phyloP scores from a whole-genome alignment of 2,113 vertebrate species.

The Scortum barcoo region DNA sequence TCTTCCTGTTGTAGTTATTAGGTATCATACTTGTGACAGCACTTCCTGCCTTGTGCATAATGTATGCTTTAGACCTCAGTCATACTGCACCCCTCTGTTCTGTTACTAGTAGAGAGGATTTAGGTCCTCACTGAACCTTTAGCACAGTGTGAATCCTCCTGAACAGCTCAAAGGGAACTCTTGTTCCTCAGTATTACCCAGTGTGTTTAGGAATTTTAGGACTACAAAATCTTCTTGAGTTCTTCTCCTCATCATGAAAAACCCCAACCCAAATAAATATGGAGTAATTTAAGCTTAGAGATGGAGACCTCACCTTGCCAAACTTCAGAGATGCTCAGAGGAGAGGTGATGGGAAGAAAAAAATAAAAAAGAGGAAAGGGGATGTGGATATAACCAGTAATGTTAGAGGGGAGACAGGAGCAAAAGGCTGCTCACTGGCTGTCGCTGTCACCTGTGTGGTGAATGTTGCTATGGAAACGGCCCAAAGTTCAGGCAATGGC shows the following conservation, averaged over 20 bases:
- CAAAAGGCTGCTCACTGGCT: constrained; percentile 28
- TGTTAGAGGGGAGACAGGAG: constrained; percentile 10
- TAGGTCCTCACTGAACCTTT: not conserved
- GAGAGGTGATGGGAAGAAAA: not conserved
- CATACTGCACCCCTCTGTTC: not conserved
- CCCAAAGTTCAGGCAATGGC: constrained; percentile 76
- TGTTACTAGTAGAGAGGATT: not conserved
- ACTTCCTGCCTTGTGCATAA: constrained; percentile 10
- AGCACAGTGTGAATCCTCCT: not conserved
- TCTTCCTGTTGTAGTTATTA: constrained; percentile 22
- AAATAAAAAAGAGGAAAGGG: not conserved
- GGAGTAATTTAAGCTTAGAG: not conserved
- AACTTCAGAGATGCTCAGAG: not conserved
- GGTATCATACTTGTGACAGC: constrained; percentile 18
- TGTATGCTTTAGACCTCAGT: not conserved
- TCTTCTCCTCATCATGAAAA: not conserved
- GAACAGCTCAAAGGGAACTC: not conserved
- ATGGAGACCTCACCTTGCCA: not conserved
- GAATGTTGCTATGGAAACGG: constrained; percentile 74
- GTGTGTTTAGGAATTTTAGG: not conserved
- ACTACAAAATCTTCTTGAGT: not conserved
- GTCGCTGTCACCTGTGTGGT: constrained; percentile 27
- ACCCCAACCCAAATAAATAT: not conserved
- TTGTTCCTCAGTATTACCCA: not conserved
- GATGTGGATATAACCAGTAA: not conserved